These are phyloP conservation scores for Ectropis grisescens DNA, from an alignment of 1,140 invertebrate species.

Conservation along the genomic window DNA sequence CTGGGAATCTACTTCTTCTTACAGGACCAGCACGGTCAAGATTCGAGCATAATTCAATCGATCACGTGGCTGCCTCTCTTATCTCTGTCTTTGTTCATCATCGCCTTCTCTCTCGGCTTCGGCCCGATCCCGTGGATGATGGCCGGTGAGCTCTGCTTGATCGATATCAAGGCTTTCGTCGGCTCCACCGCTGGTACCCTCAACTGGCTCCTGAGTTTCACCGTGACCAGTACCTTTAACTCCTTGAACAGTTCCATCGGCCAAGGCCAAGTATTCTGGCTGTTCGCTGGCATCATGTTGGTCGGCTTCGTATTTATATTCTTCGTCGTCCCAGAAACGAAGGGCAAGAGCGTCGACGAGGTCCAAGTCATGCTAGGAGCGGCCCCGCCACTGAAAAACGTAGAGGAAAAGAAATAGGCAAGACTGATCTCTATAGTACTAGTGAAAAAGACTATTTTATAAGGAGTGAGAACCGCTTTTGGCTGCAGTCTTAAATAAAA, in stretches of 20 bases:
- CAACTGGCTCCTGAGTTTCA: slow-evolving; percentile 86
- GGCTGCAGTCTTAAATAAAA: no score
- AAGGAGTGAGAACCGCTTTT: no score
- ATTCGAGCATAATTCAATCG: slow-evolving; percentile 56
- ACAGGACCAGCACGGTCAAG: slow-evolving; percentile 53
- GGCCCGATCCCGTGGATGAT: slow-evolving; percentile 87
- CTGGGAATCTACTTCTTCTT: slow-evolving; percentile 78
- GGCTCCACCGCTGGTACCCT: slow-evolving; percentile 79
- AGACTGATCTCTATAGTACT: no score
- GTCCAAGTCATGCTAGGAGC: slow-evolving; percentile 77
- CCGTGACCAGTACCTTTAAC: slow-evolving; percentile 84
- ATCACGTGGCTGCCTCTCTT: slow-evolving; percentile 81
- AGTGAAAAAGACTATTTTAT: no score
- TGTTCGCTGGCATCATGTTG: slow-evolving; percentile 81
- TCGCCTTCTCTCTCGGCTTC: slow-evolving; percentile 83
- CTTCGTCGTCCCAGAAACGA: slow-evolving; percentile 89
- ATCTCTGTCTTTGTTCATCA: slow-evolving; percentile 80
- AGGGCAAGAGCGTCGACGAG: slow-evolving; percentile 88
- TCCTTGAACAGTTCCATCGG: slow-evolving; percentile 73
- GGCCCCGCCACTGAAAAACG: slow-evolving; percentile 23
- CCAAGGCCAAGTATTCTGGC: slow-evolving; percentile 80
- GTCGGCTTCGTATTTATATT: slow-evolving; percentile 82
- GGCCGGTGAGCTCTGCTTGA: slow-evolving; percentile 80
- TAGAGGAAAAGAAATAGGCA: slow-evolving; percentile 45
- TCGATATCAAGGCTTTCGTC: slow-evolving; percentile 83